phyloP scores from a whole-genome alignment of 2,797 vertebrate species.

The Malurus leucopterus region DNA sequence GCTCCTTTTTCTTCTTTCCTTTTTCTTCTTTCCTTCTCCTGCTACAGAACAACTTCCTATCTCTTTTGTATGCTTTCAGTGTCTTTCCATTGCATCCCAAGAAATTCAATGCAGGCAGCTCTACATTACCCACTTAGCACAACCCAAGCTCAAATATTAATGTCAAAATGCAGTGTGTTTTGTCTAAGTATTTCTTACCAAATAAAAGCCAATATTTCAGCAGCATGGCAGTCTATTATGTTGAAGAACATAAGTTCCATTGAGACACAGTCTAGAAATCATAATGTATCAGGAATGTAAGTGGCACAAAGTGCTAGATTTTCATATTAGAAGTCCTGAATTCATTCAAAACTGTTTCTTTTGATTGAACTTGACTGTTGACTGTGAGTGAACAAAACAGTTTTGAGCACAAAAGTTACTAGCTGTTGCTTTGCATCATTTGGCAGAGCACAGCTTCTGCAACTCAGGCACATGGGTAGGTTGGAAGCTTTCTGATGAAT shows the following conservation, averaged over 20 bases:
- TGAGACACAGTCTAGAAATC: neutral
- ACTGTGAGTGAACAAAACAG: neutral
- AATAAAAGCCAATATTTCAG: neutral
- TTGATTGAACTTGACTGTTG: neutral
- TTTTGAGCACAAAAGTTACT: neutral
- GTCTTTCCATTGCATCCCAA: neutral
- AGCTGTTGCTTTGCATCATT: neutral
- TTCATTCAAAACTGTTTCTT: slow-evolving; percentile 4
- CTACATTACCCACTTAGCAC: neutral
- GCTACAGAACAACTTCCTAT: neutral
- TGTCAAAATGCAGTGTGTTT: neutral
- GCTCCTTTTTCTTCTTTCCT: neutral
- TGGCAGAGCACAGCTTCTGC: neutral
- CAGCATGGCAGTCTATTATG: neutral
- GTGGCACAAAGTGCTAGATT: neutral
- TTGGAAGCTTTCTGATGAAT: neutral
- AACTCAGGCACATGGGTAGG: neutral
- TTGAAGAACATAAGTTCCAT: neutral
- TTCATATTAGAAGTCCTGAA: neutral
- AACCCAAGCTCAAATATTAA: neutral
- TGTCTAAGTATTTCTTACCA: neutral
- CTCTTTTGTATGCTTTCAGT: neutral
- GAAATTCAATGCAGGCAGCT: neutral
- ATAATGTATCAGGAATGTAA: neutral
- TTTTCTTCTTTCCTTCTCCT: neutral